Conservation (phyloP, 2,797 vertebrate species). For the Paratrypauchen microcephalus region DNA sequence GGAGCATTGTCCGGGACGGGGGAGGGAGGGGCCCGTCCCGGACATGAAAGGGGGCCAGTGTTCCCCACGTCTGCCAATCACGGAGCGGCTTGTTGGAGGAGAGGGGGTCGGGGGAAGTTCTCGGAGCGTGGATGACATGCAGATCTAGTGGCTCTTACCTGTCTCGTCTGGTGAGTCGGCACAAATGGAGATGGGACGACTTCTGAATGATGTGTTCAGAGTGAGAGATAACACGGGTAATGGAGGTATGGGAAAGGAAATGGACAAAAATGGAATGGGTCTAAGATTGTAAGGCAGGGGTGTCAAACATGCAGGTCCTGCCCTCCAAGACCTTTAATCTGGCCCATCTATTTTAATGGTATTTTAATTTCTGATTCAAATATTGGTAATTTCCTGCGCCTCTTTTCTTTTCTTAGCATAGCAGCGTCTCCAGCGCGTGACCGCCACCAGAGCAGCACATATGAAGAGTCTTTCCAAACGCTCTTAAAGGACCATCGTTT, state of each 20-base stretch:
- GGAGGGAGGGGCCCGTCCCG: constrained; percentile 24
- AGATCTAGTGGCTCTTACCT: constrained; percentile 18
- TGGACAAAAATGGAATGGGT: neutral
- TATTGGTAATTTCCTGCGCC: too few relatives aligned
- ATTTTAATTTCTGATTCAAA: too few relatives aligned
- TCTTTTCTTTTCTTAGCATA: too few relatives aligned
- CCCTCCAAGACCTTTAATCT: too few relatives aligned
- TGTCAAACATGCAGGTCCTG: too few relatives aligned
- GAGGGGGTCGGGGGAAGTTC: constrained; percentile 23
- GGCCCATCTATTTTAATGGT: too few relatives aligned
- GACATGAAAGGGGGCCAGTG: constrained; percentile 60
- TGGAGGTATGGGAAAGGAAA: neutral
- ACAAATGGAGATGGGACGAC: constrained; percentile 8
- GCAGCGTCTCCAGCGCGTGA: too few relatives aligned
- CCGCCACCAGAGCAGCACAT: too few relatives aligned
- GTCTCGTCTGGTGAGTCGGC: constrained; percentile 35
- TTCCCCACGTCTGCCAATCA: constrained; percentile 57
- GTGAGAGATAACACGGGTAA: neutral
- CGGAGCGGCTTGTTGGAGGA: constrained; percentile 29
- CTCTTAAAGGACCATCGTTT: too few relatives aligned
- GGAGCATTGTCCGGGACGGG: constrained; percentile 56
- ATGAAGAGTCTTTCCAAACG: too few relatives aligned
- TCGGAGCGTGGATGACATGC: constrained; percentile 43
- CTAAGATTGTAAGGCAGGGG: too few relatives aligned
- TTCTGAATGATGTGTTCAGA: neutral